phyloP scores from a whole-genome alignment of 2,797 vertebrate species.

The Anolis apletophallus region DNA sequence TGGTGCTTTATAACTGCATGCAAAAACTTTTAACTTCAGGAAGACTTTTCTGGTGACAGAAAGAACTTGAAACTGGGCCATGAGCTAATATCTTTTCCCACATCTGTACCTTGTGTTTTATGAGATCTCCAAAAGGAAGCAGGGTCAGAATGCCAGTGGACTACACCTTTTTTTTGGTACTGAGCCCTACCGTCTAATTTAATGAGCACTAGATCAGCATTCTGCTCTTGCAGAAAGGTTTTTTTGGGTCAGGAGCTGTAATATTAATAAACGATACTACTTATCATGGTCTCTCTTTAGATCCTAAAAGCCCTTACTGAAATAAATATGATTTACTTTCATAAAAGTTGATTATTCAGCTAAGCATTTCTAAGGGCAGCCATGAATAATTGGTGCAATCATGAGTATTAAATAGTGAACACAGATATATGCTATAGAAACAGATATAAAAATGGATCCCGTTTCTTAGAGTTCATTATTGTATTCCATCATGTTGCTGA shows the following conservation, averaged over 20 bases:
- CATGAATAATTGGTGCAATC: not conserved
- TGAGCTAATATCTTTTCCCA: not conserved
- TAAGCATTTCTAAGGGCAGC: not conserved
- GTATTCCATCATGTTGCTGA: not conserved
- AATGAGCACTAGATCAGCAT: not conserved
- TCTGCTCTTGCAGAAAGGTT: not conserved
- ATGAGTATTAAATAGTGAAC: not conserved
- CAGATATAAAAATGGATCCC: not conserved
- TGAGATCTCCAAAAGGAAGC: not conserved
- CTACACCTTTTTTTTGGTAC: not conserved
- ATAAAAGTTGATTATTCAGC: not conserved
- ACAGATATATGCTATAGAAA: not conserved
- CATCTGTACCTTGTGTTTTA: not conserved
- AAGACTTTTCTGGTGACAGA: not conserved
- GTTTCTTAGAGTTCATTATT: not conserved
- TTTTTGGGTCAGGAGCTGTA: not conserved
- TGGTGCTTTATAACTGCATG: not conserved
- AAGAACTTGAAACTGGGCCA: conserved; percentile 1
- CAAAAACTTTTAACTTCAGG: conserved; percentile 12
- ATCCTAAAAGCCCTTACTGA: not conserved
- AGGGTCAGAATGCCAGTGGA: not conserved
- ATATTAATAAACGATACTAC: conserved; percentile 18
- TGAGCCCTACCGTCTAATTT: not conserved
- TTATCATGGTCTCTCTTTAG: conserved; percentile 8
- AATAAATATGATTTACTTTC: conserved; percentile 13